Conservation (phyloP, 2,888 invertebrate genomes). For the Melikaiella ostensackeni region DNA sequence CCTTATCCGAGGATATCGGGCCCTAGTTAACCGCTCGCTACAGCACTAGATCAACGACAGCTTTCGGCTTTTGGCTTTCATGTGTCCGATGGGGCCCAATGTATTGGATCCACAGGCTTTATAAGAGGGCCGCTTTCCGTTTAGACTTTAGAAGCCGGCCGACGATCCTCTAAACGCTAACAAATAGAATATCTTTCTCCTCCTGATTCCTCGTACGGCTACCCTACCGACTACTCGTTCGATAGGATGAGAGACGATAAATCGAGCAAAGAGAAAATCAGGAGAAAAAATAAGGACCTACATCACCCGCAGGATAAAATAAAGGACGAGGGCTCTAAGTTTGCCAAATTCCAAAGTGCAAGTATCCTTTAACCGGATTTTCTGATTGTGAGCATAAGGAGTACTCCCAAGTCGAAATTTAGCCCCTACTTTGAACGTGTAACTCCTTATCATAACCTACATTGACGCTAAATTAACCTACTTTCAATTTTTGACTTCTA, state of each 20-base stretch:
- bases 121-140: slow-evolving; percentile 55
- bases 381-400: too few species aligned
- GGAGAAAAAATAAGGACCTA: slow-evolving; percentile 58
- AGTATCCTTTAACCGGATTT: too few species aligned
- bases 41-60: slow-evolving; percentile 75
- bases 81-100: slow-evolving; percentile 65
- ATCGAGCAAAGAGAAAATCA: slow-evolving; percentile 65
- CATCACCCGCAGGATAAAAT: neutral
- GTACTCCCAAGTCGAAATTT: too few species aligned
- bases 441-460: too few species aligned
- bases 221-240: slow-evolving; percentile 40
- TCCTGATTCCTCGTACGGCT: slow-evolving; percentile 40
- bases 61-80: slow-evolving; percentile 74
- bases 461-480: too few species aligned
- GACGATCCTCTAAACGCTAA: slow-evolving; percentile 55
- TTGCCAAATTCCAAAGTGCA: neutral
- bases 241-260: slow-evolving; percentile 46
- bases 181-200: slow-evolving; percentile 67
- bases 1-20: slow-evolving; percentile 70
- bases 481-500: too few species aligned
- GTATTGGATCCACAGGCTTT: slow-evolving; percentile 19
- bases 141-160: slow-evolving; percentile 66
- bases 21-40: slow-evolving; percentile 71
- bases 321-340: neutral
- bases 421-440: too few species aligned